These are phyloP conservation scores for Euzetes globulus DNA, from an alignment of 2,888 invertebrate species.

Conservation along the genomic window DNA sequence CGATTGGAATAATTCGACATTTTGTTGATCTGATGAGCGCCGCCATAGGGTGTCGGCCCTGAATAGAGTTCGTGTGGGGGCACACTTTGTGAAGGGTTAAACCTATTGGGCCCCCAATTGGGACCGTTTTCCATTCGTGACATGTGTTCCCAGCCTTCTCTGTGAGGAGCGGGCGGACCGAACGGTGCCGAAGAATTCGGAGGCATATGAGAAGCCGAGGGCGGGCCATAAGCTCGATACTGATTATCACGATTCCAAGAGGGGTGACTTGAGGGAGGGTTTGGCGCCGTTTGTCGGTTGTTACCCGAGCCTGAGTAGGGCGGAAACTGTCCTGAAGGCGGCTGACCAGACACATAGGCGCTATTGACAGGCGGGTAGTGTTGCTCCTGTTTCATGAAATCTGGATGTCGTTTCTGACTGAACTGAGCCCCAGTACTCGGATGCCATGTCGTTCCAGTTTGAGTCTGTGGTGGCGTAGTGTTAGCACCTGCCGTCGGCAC, in stretches of 20 bases:
- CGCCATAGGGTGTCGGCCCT: slow-evolving; percentile 12
- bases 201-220: slow-evolving; percentile 24
- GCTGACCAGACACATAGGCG: not conserved
- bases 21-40: slow-evolving; percentile 17
- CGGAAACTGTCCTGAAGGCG: slow-evolving; percentile 16
- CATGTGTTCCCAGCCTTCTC: slow-evolving; percentile 17
- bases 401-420: slow-evolving; percentile 42
- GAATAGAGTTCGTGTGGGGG: slow-evolving; percentile 19
- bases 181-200: not conserved
- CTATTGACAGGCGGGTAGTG: slow-evolving; percentile 41
- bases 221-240: slow-evolving; percentile 27
- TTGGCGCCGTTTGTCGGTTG: slow-evolving; percentile 25
- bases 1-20: slow-evolving; percentile 2
- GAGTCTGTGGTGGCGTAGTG: slow-evolving; percentile 14
- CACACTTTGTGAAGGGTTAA: not conserved
- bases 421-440: slow-evolving; percentile 14
- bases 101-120: slow-evolving; percentile 16
- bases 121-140: not conserved
- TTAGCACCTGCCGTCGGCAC: slow-evolving; percentile 9
- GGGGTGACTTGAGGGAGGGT: not conserved
- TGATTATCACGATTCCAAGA: slow-evolving; percentile 21
- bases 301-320: slow-evolving; percentile 7
- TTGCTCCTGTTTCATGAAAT: slow-evolving; percentile 47
- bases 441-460: slow-evolving; percentile 32
- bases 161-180: not conserved